phyloP scores from a whole-genome alignment of 2,888 invertebrate species.

The Petrolisthes cinctipes region DNA sequence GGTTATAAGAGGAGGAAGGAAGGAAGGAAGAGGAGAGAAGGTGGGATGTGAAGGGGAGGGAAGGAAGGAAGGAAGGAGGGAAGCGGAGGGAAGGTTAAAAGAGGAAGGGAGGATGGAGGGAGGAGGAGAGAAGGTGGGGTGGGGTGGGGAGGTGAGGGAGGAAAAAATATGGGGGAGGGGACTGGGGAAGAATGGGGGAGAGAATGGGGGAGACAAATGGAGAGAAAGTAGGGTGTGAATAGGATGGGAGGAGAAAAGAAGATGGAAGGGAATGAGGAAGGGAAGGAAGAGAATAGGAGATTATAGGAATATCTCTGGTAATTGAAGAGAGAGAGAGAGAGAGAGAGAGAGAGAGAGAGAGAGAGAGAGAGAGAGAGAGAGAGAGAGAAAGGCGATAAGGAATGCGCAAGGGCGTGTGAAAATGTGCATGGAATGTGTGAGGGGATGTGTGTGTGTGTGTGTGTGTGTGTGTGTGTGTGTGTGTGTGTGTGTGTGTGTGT shows the following conservation, averaged over 20 bases:
- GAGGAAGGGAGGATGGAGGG: no score
- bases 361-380: background rate
- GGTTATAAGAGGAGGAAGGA: background rate
- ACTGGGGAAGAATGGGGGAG: no score
- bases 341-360: background rate
- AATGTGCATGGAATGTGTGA: background rate
- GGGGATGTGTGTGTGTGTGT: constrained; percentile 2
- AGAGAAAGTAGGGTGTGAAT: no score
- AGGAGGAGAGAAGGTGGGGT: no score
- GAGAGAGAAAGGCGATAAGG: background rate
- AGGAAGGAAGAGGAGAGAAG: background rate
- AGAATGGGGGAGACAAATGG: no score
- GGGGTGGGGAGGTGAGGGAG: no score
- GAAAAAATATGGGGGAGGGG: no score
- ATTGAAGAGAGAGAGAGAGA: background rate
- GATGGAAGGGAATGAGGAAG: no score
- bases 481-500: background rate
- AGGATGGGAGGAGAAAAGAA: no score
- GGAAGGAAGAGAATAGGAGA: no score
- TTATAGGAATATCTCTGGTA: no score
- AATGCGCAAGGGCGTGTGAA: background rate
- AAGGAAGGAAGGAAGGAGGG: background rate
- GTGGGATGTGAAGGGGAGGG: background rate
- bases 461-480: constrained; percentile 13
- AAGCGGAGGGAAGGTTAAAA: no score